These are phyloP conservation scores for Megamerina dolium DNA, from an alignment of 2,888 invertebrate genomes.

Conservation along the genomic window DNA sequence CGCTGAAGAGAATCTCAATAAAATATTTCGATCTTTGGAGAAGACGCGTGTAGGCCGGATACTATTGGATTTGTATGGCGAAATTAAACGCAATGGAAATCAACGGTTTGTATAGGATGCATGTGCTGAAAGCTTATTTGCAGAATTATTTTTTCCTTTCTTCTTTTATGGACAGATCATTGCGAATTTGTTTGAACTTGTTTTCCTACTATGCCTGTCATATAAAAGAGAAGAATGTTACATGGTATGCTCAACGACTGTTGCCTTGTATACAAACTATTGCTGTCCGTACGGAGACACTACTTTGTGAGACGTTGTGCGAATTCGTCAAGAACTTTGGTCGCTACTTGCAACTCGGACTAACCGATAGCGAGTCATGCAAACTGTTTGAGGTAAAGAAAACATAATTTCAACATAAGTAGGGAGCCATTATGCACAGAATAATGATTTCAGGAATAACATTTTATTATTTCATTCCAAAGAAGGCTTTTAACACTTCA, in stretches of 20 bases:
- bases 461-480: background rate
- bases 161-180: slow-evolving; percentile 51
- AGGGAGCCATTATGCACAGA: too few relatives aligned
- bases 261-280: slow-evolving; percentile 69
- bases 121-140: background rate
- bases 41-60: slow-evolving; percentile 67
- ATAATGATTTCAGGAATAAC: too few relatives aligned
- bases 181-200: slow-evolving; percentile 69
- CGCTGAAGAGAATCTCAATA: slow-evolving; percentile 75
- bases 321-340: slow-evolving; percentile 46
- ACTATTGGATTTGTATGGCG: slow-evolving; percentile 74
- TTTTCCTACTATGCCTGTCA: slow-evolving; percentile 71
- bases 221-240: slow-evolving; percentile 71
- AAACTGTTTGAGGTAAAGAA: slow-evolving; percentile 44
- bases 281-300: slow-evolving; percentile 59
- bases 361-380: slow-evolving; percentile 45
- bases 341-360: slow-evolving; percentile 42
- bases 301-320: slow-evolving; percentile 43
- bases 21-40: slow-evolving; percentile 64
- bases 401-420: too few relatives aligned
- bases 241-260: slow-evolving; percentile 69
- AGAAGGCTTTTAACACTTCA: background rate
- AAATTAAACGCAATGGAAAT: slow-evolving; percentile 72
- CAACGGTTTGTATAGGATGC: slow-evolving; percentile 33
- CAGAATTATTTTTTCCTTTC: background rate